These are phyloP conservation scores for Vimba vimba DNA, from an alignment of 2,113 vertebrate genomes.

Conservation along the genomic window DNA sequence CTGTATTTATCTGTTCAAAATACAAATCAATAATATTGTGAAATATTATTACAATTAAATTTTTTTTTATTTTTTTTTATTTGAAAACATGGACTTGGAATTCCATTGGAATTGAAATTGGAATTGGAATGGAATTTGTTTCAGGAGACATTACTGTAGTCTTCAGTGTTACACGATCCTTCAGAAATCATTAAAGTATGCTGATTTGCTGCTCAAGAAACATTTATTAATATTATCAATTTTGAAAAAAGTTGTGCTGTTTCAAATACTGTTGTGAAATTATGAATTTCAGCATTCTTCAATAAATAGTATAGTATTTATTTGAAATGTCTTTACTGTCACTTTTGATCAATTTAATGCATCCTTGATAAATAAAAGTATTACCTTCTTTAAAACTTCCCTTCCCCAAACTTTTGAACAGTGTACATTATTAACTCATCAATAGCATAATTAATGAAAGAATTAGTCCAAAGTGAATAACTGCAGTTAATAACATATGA, in stretches of 20 bases:
- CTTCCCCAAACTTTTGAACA: background rate
- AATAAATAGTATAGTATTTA: background rate
- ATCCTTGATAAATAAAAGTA: background rate
- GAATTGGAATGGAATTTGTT: background rate
- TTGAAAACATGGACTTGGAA: background rate
- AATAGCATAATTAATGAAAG: background rate
- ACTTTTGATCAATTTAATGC: background rate
- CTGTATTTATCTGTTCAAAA: background rate
- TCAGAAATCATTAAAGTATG: background rate
- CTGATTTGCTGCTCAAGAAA: no score
- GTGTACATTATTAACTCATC: background rate
- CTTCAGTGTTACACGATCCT: no score
- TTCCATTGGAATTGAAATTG: no score
- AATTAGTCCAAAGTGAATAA: background rate
- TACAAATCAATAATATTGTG: background rate
- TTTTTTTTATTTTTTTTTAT: background rate
- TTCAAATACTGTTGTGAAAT: background rate
- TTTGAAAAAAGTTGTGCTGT: no score
- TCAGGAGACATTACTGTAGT: background rate
- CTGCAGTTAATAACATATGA: background rate
- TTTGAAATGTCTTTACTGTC: background rate
- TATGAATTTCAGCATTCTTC: background rate
- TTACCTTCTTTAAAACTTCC: background rate
- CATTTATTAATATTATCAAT: background rate
- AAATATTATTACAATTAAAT: background rate